Percentiles rank a stretch among this genome's conserved stretches.
These are phyloP conservation scores for Onchidella celtica DNA, from an alignment of 2,888 invertebrate species.

Conservation along the genomic window DNA sequence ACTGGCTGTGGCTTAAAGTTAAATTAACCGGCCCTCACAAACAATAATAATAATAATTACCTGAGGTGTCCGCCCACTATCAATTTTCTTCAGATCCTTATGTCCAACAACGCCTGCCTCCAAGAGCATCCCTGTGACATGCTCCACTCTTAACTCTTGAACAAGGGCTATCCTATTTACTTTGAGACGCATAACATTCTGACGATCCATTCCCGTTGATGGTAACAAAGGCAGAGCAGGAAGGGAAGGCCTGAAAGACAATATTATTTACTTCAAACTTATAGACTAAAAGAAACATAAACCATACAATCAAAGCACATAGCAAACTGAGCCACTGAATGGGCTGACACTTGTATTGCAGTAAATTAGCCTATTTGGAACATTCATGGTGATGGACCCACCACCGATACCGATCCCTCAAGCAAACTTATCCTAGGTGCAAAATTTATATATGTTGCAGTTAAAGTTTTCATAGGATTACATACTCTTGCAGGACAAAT, in stretches of 20 bases:
- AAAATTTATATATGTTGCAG: too few species aligned
- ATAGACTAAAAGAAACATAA: background rate
- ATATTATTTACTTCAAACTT: background rate
- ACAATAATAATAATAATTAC: too few species aligned
- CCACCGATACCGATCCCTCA: too few species aligned
- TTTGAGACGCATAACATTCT: conserved; percentile 73
- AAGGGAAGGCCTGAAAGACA: background rate
- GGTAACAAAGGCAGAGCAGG: background rate
- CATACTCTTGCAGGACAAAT: conserved; percentile 51
- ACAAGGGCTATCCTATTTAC: conserved; percentile 75
- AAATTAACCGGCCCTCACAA: too few species aligned
- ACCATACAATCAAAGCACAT: background rate
- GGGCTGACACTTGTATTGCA: background rate
- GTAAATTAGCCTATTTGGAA: too few species aligned
- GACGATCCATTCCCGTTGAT: conserved; percentile 63
- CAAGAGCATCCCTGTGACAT: conserved; percentile 64
- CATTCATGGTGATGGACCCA: too few species aligned
- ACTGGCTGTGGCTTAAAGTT: too few species aligned
- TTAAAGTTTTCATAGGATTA: too few species aligned
- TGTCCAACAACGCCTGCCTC: conserved; percentile 64
- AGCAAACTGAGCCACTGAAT: background rate
- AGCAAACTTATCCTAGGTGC: too few species aligned
- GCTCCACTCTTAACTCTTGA: conserved; percentile 74
- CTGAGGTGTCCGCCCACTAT: conserved; percentile 64
- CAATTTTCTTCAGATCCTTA: conserved; percentile 65